Evolutionary conservation across 2,113 vertebrate genomes (phyloP).

Genomic region (Cinclus mexicanus): DNA sequence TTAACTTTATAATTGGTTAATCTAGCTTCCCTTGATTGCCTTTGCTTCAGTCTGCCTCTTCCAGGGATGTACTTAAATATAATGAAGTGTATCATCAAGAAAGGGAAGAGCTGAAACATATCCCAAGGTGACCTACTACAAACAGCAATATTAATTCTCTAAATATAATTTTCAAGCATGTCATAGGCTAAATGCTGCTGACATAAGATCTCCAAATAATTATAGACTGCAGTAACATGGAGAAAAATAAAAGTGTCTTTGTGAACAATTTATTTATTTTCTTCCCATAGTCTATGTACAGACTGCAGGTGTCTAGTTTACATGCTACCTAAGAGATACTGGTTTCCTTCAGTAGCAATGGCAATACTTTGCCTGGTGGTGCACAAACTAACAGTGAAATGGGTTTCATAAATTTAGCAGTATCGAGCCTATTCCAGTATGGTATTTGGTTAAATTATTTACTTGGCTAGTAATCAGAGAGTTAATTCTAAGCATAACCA

Average conservation of each 20-base stretch:
- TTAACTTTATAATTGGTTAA: neutral
- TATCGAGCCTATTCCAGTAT: neutral
- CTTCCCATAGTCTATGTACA: neutral
- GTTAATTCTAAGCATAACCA: neutral
- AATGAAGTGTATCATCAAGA: neutral
- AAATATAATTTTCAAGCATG: neutral
- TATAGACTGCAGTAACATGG: neutral
- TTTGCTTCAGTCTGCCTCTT: neutral
- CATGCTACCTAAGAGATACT: neutral
- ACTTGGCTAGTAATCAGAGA: neutral
- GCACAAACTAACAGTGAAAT: neutral
- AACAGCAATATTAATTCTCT: neutral
- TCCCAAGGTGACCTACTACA: neutral
- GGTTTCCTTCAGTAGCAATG: neutral
- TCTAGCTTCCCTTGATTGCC: neutral
- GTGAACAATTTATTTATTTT: neutral
- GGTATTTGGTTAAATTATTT: neutral
- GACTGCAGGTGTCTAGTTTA: neutral
- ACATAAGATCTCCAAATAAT: constrained; percentile 8
- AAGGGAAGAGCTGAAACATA: neutral
- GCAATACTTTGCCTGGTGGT: neutral
- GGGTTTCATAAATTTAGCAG: neutral
- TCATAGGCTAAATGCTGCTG: neutral
- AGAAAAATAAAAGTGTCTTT: neutral
- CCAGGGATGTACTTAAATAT: neutral